These are phyloP conservation scores for Poecilia wingei DNA, from an alignment of 2,797 vertebrate genomes.

Conservation along the genomic window DNA sequence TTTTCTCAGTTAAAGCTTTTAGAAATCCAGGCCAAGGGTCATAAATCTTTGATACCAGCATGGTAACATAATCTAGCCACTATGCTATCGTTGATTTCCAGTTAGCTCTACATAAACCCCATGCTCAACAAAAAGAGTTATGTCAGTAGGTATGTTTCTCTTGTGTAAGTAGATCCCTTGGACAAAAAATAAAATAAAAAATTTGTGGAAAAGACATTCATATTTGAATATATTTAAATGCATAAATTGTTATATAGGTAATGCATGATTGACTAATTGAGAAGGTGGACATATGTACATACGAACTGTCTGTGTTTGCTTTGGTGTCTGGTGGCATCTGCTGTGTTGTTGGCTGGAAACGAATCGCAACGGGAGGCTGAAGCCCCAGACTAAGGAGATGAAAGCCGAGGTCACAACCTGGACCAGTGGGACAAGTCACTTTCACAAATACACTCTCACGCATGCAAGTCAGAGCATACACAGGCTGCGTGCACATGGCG, in stretches of 20 bases:
- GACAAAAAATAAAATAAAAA: conserved; percentile 53
- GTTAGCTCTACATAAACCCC: conserved; percentile 1
- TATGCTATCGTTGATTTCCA: neutral
- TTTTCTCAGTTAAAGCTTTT: neutral
- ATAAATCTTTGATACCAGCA: neutral
- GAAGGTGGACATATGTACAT: conserved; percentile 20
- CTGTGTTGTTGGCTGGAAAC: conserved; percentile 66
- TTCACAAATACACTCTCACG: conserved; percentile 56
- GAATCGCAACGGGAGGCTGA: conserved; percentile 60
- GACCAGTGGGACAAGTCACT: conserved; percentile 69
- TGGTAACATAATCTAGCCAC: neutral
- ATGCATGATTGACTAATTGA: conserved; percentile 1
- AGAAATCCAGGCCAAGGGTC: neutral
- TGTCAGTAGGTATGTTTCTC: conserved; percentile 28
- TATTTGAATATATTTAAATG: conserved; percentile 28
- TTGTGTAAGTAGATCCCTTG: conserved; percentile 44
- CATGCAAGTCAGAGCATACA: conserved; percentile 38
- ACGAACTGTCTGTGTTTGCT: conserved; percentile 57
- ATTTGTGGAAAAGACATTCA: conserved; percentile 33
- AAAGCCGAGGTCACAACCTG: conserved; percentile 77
- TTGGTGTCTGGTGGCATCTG: conserved; percentile 76
- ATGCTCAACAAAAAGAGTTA: neutral
- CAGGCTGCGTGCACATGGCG: conserved; percentile 7
- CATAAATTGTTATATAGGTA: neutral
- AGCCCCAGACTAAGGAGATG: conserved; percentile 74